phyloP scores from a whole-genome alignment of 2,113 vertebrate species.

The Carettochelys insculpta region DNA sequence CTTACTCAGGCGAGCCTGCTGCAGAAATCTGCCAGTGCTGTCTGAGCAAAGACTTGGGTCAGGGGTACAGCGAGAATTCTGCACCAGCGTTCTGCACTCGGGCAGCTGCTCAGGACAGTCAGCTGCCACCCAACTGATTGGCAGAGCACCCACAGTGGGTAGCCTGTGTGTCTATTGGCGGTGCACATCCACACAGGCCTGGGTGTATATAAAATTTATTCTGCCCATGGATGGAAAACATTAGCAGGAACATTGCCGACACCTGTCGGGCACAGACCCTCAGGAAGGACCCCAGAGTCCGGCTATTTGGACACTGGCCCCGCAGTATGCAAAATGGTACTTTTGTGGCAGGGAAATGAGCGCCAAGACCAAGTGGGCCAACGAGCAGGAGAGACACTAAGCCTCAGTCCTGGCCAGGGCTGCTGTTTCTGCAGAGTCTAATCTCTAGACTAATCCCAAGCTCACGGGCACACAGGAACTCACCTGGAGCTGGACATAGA shows the following conservation, averaged over 20 bases:
- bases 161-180: no score
- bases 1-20: background rate
- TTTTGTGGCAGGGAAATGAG: background rate
- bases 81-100: no score
- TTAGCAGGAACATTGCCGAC: no score
- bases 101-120: fast-evolving
- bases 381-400: background rate
- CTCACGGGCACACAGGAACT: conserved; percentile 36
- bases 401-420: background rate
- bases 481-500: conserved; percentile 77
- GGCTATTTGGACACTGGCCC: background rate
- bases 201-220: no score
- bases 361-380: background rate
- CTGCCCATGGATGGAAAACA: no score
- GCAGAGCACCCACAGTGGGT: no score
- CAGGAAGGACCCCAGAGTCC: background rate
- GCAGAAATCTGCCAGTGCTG: background rate
- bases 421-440: background rate
- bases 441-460: background rate
- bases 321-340: background rate
- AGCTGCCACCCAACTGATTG: background rate
- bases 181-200: no score
- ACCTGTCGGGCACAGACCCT: background rate
- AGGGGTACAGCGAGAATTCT: background rate
- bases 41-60: background rate